Conservation (phyloP, 1,140 invertebrate species). For the Helicoverpa zea region DNA sequence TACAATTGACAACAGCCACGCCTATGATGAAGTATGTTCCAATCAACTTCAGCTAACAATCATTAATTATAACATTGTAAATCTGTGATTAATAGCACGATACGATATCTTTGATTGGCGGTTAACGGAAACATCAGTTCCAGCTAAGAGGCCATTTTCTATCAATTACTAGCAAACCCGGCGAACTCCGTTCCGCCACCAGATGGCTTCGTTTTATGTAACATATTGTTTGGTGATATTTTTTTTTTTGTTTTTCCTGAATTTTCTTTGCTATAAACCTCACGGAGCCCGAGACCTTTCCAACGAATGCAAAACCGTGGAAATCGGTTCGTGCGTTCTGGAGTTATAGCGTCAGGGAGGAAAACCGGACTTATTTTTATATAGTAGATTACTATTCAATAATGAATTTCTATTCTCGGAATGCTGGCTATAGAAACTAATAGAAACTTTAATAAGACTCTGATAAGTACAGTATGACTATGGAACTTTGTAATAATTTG, state of each 20-base stretch:
- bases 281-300: too few species aligned
- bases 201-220: too few species aligned
- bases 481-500: too few species aligned
- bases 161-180: too few species aligned
- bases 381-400: conserved; percentile 29
- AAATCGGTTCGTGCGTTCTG: too few species aligned
- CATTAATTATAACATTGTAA: conserved; percentile 55
- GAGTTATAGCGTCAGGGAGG: too few species aligned
- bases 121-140: conserved; percentile 43
- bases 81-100: conserved; percentile 52
- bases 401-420: conserved; percentile 2
- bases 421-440: background rate
- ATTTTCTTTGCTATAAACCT: too few species aligned
- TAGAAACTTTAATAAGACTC: background rate
- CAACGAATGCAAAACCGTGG: too few species aligned
- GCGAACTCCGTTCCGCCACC: too few species aligned
- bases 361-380: too few species aligned
- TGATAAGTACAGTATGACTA: background rate
- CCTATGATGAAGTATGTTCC: conserved; percentile 40
- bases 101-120: conserved; percentile 50
- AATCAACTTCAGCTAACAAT: conserved; percentile 49
- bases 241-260: too few species aligned
- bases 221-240: too few species aligned
- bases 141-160: conserved; percentile 35
- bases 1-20: conserved; percentile 7